Base-by-base conservation (phyloP, 2,797 vertebrate genomes). In the Sebastes paucispinis region DNA sequence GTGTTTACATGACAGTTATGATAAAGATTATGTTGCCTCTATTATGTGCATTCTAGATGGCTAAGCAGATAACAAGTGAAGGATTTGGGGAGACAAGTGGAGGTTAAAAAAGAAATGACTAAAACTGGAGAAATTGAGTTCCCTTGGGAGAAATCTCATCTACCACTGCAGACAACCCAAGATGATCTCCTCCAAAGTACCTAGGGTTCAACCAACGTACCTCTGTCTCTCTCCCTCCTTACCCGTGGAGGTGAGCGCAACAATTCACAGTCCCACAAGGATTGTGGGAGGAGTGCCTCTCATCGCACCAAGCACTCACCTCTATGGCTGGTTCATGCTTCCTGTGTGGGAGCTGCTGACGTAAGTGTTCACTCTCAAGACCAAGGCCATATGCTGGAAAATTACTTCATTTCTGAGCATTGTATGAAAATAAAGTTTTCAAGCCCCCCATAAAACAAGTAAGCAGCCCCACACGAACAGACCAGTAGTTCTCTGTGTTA, bases 131-230 rank as follows among this genome's bases (percentile, higher is more conserved):
- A 75, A 75, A 63, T 6, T 69, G 79, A 36, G 67, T 83, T 59
- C 75, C 50, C 64, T 24, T 9, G 66, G 69, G 82, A 64, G 65
- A 85, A 68, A 52, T 68, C 79, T 87, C 80, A 80, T 77, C 62
- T 66, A 70, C 67, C 69, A 62, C 78, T 79, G 70, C 58, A 86
- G 70, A 79, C 71, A 39, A 73, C 10, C 39, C 74, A 66, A 54
- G 50, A 72, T 59, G 39, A 88, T 79, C 62, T 16, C 29, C 27
- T 73, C 77, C 29, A 71, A 73, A 85, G 59, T n/a, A 39, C 13
- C 52, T 32, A 74, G 59, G 59, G 50, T 66, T 25, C 31, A 76
- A 60, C 57, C 32, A 4, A 32, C 4, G 22, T 5, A 16, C 32
- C 76, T 57, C 73, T 6, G 1, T 65, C 8, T 29, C 25, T 34